These are phyloP conservation scores for Notarius lentiginosus DNA, from an alignment of 2,113 vertebrate genomes.

Conservation along the genomic window DNA sequence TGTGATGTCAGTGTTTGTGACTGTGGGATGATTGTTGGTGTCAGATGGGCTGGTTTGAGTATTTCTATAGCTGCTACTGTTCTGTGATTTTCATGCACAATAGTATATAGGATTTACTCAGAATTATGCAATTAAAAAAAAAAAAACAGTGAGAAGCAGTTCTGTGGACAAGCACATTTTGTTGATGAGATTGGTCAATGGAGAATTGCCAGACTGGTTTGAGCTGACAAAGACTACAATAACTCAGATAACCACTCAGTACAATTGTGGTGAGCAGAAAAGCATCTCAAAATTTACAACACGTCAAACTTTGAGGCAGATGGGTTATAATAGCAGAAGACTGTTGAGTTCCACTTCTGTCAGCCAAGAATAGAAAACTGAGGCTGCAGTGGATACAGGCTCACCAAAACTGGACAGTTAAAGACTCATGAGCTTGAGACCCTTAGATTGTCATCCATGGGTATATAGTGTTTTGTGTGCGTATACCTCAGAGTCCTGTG, in stretches of 20 bases:
- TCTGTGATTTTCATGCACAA: neutral
- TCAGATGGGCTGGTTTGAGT: neutral
- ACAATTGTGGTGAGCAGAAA: neutral
- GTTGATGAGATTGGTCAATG: neutral
- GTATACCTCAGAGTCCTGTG: conserved; percentile 81
- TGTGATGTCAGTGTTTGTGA: neutral
- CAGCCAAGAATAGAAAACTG: neutral
- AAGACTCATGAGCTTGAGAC: neutral
- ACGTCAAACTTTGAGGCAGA: neutral
- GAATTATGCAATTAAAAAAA: neutral
- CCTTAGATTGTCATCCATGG: neutral
- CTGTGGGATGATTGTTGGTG: neutral
- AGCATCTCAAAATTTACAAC: neutral
- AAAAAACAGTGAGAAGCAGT: neutral
- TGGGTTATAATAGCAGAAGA: neutral
- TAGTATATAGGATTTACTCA: neutral
- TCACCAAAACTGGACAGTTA: neutral
- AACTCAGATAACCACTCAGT: neutral
- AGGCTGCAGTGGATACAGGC: neutral
- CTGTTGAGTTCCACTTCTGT: neutral
- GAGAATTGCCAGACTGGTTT: neutral
- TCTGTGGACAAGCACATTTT: neutral
- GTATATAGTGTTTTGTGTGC: neutral
- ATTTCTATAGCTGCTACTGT: neutral
- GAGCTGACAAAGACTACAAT: neutral